Base-by-base conservation (phyloP, 2,888 invertebrate species). In the Mythimna loreyi region DNA sequence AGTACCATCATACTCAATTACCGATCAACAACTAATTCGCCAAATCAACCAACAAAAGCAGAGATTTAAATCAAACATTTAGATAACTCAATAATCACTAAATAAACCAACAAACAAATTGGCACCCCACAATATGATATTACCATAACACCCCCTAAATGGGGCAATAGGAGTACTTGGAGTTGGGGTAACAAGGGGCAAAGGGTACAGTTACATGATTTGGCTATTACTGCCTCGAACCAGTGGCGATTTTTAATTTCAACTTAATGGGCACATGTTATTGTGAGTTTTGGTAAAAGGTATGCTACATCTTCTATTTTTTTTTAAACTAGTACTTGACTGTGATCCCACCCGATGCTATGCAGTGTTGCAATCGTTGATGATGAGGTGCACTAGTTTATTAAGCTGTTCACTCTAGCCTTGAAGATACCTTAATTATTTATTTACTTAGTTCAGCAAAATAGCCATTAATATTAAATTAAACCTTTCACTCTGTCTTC, bases 221-320 rank as follows among this genome's bases (percentile, higher is more conserved):
- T 87, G 85, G 88, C 92, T 91, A 92, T 92, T 92, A 92, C 78
- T 72, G 80, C 72, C 85, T 86, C 88, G 68, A 61, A 36, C 45
- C 19, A 45, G 65, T 61, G 72, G 61, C 52, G 82, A 85, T 88
- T 87, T 87, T 87, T 86, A 87, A 87, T 87, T 84, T 78, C 75
- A 62, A 77, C 72, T 67, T 87, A 85, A 86, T 86, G 85, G 75
- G 62, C 63, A 72, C 73, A 75, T 73, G 70, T 85, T 78, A 81
- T 82, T 80, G 78, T 65, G 74, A 70, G 66, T 73, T 62, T n/a
- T n/a, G 28, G 25, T 28, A 47, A 40, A 45, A 45, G 8, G 68
- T 25, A 25, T n/a, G 23, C 23, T 52, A 45, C 8, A 45, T 19
- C 19, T 8, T 45, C n/a, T 40, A 36, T n/a, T n/a, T n/a, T n/a